Base-by-base conservation (phyloP, 2,888 invertebrate genomes). In the Xiphydria camelus region DNA sequence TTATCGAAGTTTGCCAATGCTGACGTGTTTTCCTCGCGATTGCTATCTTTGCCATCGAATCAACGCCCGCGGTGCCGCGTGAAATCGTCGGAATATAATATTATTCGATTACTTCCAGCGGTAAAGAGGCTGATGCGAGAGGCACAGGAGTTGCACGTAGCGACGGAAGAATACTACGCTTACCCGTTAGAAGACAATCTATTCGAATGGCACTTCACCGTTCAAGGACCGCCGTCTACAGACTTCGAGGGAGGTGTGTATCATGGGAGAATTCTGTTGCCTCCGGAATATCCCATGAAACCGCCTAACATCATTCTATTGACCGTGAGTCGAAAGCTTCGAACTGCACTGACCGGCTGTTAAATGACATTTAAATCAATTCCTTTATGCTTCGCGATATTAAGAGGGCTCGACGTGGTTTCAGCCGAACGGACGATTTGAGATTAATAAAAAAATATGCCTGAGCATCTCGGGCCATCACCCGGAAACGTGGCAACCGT, bases 401-500 rank as follows among this genome's bases (percentile, higher is more conserved):
- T 6, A 15, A 33, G 4, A 29, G n/a, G 33, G 5, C 17, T 21
- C 10, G 33, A 37, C 17, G 39, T 41, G 14, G 39, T 75, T 75
- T 29, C 63, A 91, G 89, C 94, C 94, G 2, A 96, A 94, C 76
- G 95, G 95, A 34, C 82, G 96, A 57, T 96, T 97, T 78, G 94
- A 95, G 78, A 83, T 85, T 5, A 90, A 92, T 73, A 94, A 91
- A 75, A 96, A 96, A 77, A 94, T 97, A 64, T 97, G 96, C 73
- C 78, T 96, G 56, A 94, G 93, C 52, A 96, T 96, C 64, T 95
- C 94, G 48, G 94, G 93, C 4, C 89, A 94, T 77, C 96, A 96
- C 75, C 96, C 95, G n/a, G 96, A 97, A 76, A 92, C 93, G 23
- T 97, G 96, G 96, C 92, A 94, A 69, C 96, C 96, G 18, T 94